phyloP scores from a whole-genome alignment of 1,140 invertebrate species.

The Ptiloglossa arizonensis region DNA sequence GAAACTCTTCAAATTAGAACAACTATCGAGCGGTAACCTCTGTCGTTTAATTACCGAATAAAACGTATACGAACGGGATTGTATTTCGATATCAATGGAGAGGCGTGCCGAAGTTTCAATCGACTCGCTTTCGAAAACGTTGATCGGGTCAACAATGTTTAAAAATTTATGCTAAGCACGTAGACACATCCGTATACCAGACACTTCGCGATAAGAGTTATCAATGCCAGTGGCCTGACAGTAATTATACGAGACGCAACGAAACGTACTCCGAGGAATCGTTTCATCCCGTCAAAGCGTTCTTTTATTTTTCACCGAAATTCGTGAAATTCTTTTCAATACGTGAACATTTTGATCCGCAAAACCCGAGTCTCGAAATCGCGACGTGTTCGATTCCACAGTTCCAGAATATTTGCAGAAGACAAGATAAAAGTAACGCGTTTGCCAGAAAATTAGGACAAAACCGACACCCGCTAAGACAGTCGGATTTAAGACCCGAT shows the following conservation, averaged over 20 bases:
- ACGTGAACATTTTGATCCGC: too few species aligned
- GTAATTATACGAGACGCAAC: not conserved
- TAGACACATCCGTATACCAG: not conserved
- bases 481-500: not conserved
- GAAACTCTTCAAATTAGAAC: too few species aligned
- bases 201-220: slow-evolving; percentile 7
- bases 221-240: not conserved
- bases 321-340: too few species aligned
- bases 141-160: not conserved
- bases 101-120: too few species aligned
- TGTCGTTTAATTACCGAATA: too few species aligned
- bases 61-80: too few species aligned
- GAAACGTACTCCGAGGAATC: too few species aligned
- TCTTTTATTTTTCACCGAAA: not conserved
- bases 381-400: not conserved
- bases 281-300: too few species aligned
- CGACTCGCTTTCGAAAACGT: not conserved
- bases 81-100: too few species aligned
- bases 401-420: slow-evolving; percentile 6
- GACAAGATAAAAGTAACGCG: slow-evolving; percentile 29
- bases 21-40: too few species aligned
- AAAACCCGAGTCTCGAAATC: too few species aligned
- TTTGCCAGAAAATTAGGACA: slow-evolving; percentile 11
- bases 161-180: not conserved
- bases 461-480: slow-evolving; percentile 17